Evolutionary conservation across 2,113 vertebrate genomes (phyloP).

Genomic region (Leiothrix lutea): DNA sequence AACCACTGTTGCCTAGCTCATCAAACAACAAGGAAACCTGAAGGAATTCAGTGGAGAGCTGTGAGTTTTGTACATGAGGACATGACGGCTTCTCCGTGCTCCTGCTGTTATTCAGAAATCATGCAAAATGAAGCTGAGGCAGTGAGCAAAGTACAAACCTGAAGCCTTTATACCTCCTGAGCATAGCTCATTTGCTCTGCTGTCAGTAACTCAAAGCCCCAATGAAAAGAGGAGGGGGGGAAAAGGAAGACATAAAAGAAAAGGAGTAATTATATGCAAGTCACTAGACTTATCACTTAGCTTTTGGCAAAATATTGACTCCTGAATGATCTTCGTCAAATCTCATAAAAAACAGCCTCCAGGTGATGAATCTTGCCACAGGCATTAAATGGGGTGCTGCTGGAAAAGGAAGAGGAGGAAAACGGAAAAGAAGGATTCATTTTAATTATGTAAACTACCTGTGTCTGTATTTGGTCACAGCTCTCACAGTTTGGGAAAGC

Average conservation of each 20-base stretch:
- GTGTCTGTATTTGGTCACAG: background rate
- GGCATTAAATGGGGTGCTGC: constrained; percentile 28
- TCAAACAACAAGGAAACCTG: background rate
- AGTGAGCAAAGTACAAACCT: background rate
- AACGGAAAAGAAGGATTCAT: background rate
- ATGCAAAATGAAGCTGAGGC: constrained; percentile 33
- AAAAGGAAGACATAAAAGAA: background rate
- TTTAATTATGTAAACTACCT: constrained; percentile 30
- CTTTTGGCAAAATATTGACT: constrained; percentile 66
- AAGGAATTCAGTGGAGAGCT: background rate
- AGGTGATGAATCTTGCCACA: constrained; percentile 35
- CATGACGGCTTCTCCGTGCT: background rate
- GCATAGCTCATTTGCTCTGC: constrained; percentile 61
- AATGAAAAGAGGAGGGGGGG: background rate
- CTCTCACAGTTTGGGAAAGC: background rate
- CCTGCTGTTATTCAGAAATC: constrained; percentile 53
- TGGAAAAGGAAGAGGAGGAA: background rate
- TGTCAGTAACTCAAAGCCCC: constrained; percentile 54
- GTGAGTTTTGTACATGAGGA: background rate
- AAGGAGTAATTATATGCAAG: constrained; percentile 34
- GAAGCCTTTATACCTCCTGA: constrained; percentile 30
- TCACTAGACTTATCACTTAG: constrained; percentile 52
- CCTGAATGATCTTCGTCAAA: constrained; percentile 60
- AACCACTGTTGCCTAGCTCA: background rate
- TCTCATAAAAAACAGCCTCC: constrained; percentile 32